These are phyloP conservation scores for chimpanzee (Pan troglodytes) DNA, from an alignment of 2,113 vertebrate genomes.

Conservation along the genomic window NHGRI_mPanTro3-v2.1_pri NC_072403.2:179746001-179746500, in stretches of 20 bases:
- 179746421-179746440: accelerated
- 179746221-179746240: not conserved
- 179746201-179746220: accelerated
- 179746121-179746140: accelerated
- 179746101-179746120: not conserved
- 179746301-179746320: not conserved
- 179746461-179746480: accelerated
- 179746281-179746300: accelerated
- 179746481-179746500: accelerated
- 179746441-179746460: accelerated
- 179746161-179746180: accelerated
- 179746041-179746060: not conserved
- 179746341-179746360: not conserved
- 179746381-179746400: not conserved
- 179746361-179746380: not conserved
- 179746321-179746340: not conserved
- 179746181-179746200: accelerated
- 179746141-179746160: accelerated
- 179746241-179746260: not conserved
- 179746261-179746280: not conserved
- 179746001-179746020: not conserved
- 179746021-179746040: not conserved
- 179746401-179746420: accelerated
- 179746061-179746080: accelerated
- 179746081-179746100: not conserved